A percentile compares a stretch with the other conserved stretches of the same genome.
These are phyloP conservation scores for Melanotaenia maccullochi DNA, from an alignment of 2,797 vertebrate genomes.

Conservation along the genomic window DNA sequence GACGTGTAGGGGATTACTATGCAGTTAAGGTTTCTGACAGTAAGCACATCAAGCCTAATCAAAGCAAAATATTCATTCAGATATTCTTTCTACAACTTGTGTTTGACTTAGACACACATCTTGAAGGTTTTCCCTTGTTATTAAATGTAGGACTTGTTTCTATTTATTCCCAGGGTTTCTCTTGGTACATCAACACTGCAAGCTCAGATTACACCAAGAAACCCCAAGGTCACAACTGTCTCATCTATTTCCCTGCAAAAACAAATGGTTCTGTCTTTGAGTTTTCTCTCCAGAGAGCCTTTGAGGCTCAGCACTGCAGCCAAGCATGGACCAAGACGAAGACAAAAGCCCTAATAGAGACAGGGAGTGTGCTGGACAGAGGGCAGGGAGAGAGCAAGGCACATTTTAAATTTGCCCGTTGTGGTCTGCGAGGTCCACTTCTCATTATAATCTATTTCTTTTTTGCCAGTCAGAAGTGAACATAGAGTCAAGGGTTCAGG, in stretches of 20 bases:
- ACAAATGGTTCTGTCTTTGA: slow-evolving; percentile 66
- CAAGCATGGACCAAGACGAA: slow-evolving; percentile 1
- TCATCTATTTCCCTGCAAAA: slow-evolving; percentile 59
- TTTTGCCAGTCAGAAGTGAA: slow-evolving; percentile 34
- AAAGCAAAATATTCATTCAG: too few species aligned
- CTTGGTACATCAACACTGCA: slow-evolving; percentile 30
- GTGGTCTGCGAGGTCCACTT: slow-evolving; percentile 41
- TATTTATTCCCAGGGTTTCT: slow-evolving; percentile 22
- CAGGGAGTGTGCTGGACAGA: slow-evolving; percentile 11
- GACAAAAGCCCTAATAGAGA: slow-evolving; percentile 27
- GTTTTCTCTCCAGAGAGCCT: slow-evolving; percentile 37
- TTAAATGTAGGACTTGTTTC: too few species aligned
- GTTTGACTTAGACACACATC: too few species aligned
- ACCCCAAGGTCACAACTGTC: slow-evolving; percentile 65
- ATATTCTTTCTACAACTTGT: too few species aligned
- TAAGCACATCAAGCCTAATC: too few species aligned
- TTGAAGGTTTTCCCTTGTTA: background rate
- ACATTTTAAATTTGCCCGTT: slow-evolving; percentile 19
- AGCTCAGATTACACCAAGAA: slow-evolving; percentile 45
- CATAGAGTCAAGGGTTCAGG: slow-evolving; percentile 30
- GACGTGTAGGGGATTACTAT: too few species aligned
- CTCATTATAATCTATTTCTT: slow-evolving; percentile 70
- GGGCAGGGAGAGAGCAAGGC: background rate
- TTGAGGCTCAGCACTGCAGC: slow-evolving; percentile 11
- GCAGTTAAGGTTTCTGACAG: too few species aligned